These are phyloP conservation scores for Lasioglossum morio DNA, from an alignment of 2,888 invertebrate species.

Conservation along the genomic window DNA sequence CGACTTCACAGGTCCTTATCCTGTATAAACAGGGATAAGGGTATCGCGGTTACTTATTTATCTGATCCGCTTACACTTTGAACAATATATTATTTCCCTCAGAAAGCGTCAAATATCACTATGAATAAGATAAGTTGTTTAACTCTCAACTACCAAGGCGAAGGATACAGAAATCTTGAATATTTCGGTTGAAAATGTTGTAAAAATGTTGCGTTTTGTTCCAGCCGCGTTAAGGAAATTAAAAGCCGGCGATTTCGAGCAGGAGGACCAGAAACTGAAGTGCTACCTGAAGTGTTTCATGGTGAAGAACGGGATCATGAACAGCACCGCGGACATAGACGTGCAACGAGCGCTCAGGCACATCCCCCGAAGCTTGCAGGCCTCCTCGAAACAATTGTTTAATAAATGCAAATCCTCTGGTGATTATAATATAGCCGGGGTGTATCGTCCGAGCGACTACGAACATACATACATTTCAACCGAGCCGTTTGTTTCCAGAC, in stretches of 20 bases:
- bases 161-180: neutral
- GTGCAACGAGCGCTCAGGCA: slow-evolving; percentile 74
- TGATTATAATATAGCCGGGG: slow-evolving; percentile 62
- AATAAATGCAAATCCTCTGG: slow-evolving; percentile 72
- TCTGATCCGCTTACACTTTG: neutral
- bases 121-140: no score
- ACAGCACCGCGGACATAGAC: slow-evolving; percentile 71
- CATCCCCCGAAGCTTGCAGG: slow-evolving; percentile 73
- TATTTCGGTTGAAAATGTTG: neutral
- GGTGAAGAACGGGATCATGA: slow-evolving; percentile 75
- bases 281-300: slow-evolving; percentile 80
- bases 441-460: neutral
- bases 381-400: slow-evolving; percentile 69
- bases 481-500: slow-evolving; percentile 61
- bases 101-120: no score
- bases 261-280: slow-evolving; percentile 75
- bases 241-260: slow-evolving; percentile 73
- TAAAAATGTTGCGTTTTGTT: neutral
- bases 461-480: neutral
- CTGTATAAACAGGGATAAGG: neutral
- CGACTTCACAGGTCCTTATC: neutral
- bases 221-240: slow-evolving; percentile 75
- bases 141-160: no score
- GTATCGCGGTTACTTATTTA: neutral
- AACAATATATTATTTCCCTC: no score